phyloP scores from a whole-genome alignment of 2,797 vertebrate species.

The Phataginus tricuspis region DNA sequence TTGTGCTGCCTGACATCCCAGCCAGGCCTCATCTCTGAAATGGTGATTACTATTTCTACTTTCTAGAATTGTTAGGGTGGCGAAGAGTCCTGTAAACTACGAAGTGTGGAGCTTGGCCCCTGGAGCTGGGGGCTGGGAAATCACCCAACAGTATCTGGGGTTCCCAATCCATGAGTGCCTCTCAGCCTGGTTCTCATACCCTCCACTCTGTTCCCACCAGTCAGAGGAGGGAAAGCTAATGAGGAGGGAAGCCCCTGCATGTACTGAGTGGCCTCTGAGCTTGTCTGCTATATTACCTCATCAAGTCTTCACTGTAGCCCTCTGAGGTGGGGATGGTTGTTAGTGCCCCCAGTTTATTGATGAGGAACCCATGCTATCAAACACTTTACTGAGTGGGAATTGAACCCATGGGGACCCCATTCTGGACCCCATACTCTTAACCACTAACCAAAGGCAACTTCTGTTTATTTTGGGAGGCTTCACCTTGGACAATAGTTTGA shows the following conservation, averaged over 20 bases:
- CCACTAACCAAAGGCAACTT: background rate
- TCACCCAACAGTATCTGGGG: background rate
- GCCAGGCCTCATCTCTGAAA: conserved; percentile 8
- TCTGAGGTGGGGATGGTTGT: background rate
- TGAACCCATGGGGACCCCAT: background rate
- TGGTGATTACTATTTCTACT: conserved; percentile 25
- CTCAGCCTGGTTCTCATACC: background rate
- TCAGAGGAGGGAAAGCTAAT: background rate
- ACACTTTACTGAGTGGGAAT: background rate
- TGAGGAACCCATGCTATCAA: background rate
- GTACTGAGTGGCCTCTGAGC: background rate
- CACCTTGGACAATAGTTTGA: background rate
- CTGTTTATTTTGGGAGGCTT: background rate
- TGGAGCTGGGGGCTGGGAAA: background rate
- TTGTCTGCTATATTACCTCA: background rate
- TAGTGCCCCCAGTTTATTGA: background rate
- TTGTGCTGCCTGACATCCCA: background rate
- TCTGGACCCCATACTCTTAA: background rate
- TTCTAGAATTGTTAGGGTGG: conserved; percentile 27
- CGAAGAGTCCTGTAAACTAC: conserved; percentile 24
- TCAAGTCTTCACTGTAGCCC: background rate
- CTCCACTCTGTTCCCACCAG: background rate
- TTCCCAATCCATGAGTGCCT: background rate
- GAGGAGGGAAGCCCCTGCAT: background rate
- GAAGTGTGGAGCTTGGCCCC: conserved; percentile 8